These are phyloP conservation scores for Coenobita brevimanus DNA, from an alignment of 1,140 invertebrate genomes.

Conservation along the genomic window DNA sequence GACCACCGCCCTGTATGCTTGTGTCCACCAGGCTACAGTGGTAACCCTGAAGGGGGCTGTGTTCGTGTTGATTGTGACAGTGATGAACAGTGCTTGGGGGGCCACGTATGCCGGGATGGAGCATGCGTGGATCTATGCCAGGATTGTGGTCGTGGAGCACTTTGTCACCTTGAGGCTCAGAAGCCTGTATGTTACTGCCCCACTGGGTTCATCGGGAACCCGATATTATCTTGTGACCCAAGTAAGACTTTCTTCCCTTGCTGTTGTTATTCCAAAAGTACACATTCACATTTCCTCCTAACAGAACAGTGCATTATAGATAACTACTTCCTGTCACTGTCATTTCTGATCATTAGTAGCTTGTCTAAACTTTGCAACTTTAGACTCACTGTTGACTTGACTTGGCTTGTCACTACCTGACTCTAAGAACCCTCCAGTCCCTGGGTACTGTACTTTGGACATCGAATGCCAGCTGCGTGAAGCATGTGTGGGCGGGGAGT, in stretches of 20 bases:
- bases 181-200: slow-evolving; percentile 74
- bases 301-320: slow-evolving; percentile 71
- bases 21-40: slow-evolving; percentile 66
- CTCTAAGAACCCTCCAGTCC: slow-evolving; percentile 59
- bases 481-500: slow-evolving; percentile 71
- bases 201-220: slow-evolving; percentile 70
- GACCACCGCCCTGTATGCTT: slow-evolving; percentile 84
- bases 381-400: slow-evolving; percentile 51
- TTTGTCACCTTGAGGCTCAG: slow-evolving; percentile 83
- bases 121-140: slow-evolving; percentile 86
- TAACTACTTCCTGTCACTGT: slow-evolving; percentile 72
- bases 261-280: slow-evolving; percentile 80
- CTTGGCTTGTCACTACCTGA: slow-evolving; percentile 68
- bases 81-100: slow-evolving; percentile 50
- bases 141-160: slow-evolving; percentile 87
- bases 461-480: slow-evolving; percentile 72
- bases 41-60: slow-evolving; percentile 61
- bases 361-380: neutral
- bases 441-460: slow-evolving; percentile 69
- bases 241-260: slow-evolving; percentile 75
- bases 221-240: slow-evolving; percentile 62
- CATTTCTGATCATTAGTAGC: neutral
- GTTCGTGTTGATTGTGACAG: slow-evolving; percentile 41
- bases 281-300: slow-evolving; percentile 75
- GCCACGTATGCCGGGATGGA: slow-evolving; percentile 81